A percentile compares a stretch with the other conserved stretches of the same genome.
Conservation (phyloP, 92 coral and sea anemone genomes). For the Virgularia gustaviana region DNA sequence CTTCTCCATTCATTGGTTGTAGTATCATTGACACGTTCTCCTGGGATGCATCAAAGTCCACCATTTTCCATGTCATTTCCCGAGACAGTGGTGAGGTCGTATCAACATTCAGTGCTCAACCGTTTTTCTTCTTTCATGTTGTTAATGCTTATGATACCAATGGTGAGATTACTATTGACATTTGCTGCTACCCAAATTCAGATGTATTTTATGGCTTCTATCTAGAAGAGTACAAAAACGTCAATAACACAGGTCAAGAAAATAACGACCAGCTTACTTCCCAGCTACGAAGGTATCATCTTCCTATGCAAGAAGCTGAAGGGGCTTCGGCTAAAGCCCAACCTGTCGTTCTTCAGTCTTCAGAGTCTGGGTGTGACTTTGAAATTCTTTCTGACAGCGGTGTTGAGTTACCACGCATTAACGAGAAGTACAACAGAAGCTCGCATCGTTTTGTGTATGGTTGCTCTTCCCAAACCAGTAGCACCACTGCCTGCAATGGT, state of each 20-base stretch:
- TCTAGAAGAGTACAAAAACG: conserved; percentile 44
- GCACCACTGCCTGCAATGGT: not conserved
- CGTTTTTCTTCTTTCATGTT: conserved; percentile 69
- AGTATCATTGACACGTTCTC: conserved; percentile 45
- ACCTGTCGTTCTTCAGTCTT: conserved; percentile 8
- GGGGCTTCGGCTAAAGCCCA: conserved; percentile 1
- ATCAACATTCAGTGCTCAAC: conserved; percentile 56
- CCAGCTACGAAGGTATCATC: conserved; percentile 58
- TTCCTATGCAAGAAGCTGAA: conserved; percentile 46
- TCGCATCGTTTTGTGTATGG: conserved; percentile 69
- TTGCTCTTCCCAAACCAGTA: not conserved
- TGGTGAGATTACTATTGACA: conserved; percentile 53
- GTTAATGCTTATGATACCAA: conserved; percentile 70
- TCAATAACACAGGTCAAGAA: not conserved
- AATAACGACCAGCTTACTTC: not conserved
- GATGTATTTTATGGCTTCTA: conserved; percentile 41
- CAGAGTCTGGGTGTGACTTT: conserved; percentile 57
- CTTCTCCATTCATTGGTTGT: conserved; percentile 46
- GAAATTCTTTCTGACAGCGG: conserved; percentile 45
- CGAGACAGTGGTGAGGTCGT: conserved; percentile 54
- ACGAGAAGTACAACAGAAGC: conserved; percentile 55
- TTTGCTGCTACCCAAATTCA: conserved; percentile 61
- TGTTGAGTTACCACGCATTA: conserved; percentile 68
- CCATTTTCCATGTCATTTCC: conserved; percentile 61
- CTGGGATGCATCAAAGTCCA: conserved; percentile 58